These are phyloP conservation scores for Xiphorhynchus erythropygius DNA, from an alignment of 2,797 vertebrate genomes.

Conservation along the genomic window DNA sequence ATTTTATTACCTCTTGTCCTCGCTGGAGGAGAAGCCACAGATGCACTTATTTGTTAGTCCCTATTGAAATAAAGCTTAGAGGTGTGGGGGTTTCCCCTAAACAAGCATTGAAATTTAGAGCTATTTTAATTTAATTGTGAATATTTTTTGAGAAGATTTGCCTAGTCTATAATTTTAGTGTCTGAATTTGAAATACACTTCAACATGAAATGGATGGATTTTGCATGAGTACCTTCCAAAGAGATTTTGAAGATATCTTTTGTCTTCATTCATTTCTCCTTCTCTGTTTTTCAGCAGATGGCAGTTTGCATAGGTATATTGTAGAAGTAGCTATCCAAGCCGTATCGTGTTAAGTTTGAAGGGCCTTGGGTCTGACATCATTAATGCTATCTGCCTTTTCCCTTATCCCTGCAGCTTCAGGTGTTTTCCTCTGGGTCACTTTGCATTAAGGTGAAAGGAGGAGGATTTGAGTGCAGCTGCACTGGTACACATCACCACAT, in stretches of 20 bases:
- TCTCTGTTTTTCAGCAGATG: not conserved
- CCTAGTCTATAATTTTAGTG: not conserved
- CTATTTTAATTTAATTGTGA: not conserved
- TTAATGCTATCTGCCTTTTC: not conserved
- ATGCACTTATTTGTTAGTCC: not conserved
- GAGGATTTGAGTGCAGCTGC: not conserved
- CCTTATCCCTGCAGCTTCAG: not conserved
- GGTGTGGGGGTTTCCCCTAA: not conserved
- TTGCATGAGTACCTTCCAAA: not conserved
- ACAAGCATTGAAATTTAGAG: not conserved
- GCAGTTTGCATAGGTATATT: not conserved
- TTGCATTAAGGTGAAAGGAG: not conserved
- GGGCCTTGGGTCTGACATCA: not conserved
- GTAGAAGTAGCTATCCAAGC: not conserved
- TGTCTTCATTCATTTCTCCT: not conserved
- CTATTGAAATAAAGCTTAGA: not conserved
- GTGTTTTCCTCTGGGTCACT: not conserved
- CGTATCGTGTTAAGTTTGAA: not conserved
- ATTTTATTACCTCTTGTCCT: not conserved
- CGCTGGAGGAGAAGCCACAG: not conserved
- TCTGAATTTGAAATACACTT: not conserved
- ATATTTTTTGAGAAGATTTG: not conserved
- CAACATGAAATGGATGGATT: not conserved
- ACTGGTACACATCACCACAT: not conserved
- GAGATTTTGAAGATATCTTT: not conserved